A percentile compares a stretch with the other conserved stretches of the same genome.
phyloP scores from a whole-genome alignment of 2,888 invertebrate genomes.

The Euclidia mi region DNA sequence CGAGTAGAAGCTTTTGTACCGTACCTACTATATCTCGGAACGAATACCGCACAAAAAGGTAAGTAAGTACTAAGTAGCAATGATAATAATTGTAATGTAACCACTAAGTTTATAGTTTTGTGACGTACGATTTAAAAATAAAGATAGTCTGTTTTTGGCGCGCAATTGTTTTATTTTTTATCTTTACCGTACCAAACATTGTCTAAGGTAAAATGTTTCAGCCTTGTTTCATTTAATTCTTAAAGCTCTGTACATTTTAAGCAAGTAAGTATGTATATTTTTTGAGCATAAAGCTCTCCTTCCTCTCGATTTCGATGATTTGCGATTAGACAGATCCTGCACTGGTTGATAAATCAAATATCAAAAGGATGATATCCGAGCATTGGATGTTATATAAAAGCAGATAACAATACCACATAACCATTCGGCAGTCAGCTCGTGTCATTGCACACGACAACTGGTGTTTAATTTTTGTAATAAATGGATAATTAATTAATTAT shows the following conservation, averaged over 20 bases:
- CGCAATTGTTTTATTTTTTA: too few species aligned
- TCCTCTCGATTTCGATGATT: conserved; percentile 30
- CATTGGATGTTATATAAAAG: conserved; percentile 72
- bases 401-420: conserved; percentile 62
- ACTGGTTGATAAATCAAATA: conserved; percentile 60
- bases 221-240: too few species aligned
- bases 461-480: conserved; percentile 43
- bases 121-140: too few species aligned
- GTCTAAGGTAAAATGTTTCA: too few species aligned
- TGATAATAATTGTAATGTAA: background rate
- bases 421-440: conserved; percentile 69
- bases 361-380: conserved; percentile 67
- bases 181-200: too few species aligned
- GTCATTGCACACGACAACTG: conserved; percentile 68
- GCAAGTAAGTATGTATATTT: conserved; percentile 4
- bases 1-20: too few species aligned
- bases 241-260: background rate
- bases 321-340: conserved; percentile 57
- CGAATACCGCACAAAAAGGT: too few species aligned
- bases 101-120: background rate
- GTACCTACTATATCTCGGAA: too few species aligned
- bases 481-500: conserved; percentile 64
- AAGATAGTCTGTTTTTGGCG: too few species aligned
- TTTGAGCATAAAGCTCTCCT: conserved; percentile 38
- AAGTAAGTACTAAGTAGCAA: too few species aligned